A percentile compares a stretch with the other conserved stretches of the same genome.
Conservation (phyloP, 2,888 invertebrate species). For the Lymantria monacha region DNA sequence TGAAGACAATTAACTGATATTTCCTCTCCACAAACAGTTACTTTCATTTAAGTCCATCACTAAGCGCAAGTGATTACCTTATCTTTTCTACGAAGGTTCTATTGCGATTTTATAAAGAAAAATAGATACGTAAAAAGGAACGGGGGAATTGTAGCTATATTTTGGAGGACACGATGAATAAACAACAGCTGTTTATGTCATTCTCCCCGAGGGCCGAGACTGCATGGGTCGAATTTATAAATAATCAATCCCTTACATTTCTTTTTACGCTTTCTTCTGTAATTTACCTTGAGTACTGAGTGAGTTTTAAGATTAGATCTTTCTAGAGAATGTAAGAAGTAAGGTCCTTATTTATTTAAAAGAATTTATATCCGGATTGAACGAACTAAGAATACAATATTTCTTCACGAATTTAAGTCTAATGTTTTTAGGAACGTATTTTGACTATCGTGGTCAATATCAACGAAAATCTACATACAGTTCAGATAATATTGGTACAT, state of each 20-base stretch:
- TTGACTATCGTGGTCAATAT: no score
- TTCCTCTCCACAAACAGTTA: neutral
- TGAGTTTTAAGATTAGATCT: neutral
- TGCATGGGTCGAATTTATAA: conserved; percentile 52
- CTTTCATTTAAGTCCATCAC: no score
- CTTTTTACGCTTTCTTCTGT: conserved; percentile 1
- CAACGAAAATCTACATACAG: no score
- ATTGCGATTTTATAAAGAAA: conserved; percentile 24
- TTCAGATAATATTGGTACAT: no score
- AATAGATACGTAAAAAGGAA: conserved; percentile 41
- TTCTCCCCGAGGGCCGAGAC: conserved; percentile 34
- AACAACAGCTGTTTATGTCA: conserved; percentile 64
- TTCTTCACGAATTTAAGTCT: no score
- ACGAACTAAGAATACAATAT: no score
- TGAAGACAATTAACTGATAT: neutral
- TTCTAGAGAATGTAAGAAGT: neutral
- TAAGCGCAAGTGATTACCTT: conserved; percentile 19
- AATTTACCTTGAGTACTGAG: neutral
- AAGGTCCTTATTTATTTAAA: neutral
- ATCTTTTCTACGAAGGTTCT: conserved; percentile 13
- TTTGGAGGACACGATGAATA: conserved; percentile 57
- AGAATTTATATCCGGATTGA: no score
- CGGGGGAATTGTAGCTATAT: conserved; percentile 44
- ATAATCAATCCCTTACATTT: conserved; percentile 43
- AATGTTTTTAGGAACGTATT: no score